Evolutionary conservation across 2,113 vertebrate species (phyloP), one percentile per base, ranked within the genome.

Genomic region (Eulacestoma nigropectus): DNA sequence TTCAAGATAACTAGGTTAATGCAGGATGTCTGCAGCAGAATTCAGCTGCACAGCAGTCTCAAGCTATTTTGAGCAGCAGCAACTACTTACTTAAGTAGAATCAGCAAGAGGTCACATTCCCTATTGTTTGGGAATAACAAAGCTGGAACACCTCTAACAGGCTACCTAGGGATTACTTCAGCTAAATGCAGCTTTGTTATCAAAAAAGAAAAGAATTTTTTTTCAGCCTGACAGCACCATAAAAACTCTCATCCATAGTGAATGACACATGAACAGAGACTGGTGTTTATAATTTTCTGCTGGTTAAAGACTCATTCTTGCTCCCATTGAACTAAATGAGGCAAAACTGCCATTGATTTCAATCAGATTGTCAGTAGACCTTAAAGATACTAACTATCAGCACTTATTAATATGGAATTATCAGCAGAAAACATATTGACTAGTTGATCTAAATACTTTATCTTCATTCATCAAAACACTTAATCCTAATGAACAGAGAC

Each of bases 371-470:
- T 44, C 93, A 95, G 90, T 4, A 90, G 95, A 88, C 79, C 92
- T 90, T 92, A 92, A 80, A 95, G 95, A 84, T 74, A 89, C 57
- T 78, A 92, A 93, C 90, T 80, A 96, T 92, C 86, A 93, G 83
- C 76, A 53, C 59, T 87, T 95, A 94, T 90, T 96, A 97, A 96
- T 95, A 95, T 64, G 86, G 95, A 96, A 97, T 96, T 94, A 97
- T 94, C 76, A 95, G 80, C 16, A 29, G 89, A 94, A 96, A 96
- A 88, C 65, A 87, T 93, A 96, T 92, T 78, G 96, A 95, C 95
- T 78, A 68, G 64, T 68, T 78, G 83, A 94, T 96, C 93, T 88
- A 90, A 96, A 93, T 93, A 84, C 90, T 95, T 97, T 26, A 81
- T 91, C 90, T 87, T 92, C 90, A 93, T 94, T 95, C 96, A 93